Evolutionary conservation across 2,797 vertebrate species (phyloP).

Genomic region (Nyctibius grandis): DNA sequence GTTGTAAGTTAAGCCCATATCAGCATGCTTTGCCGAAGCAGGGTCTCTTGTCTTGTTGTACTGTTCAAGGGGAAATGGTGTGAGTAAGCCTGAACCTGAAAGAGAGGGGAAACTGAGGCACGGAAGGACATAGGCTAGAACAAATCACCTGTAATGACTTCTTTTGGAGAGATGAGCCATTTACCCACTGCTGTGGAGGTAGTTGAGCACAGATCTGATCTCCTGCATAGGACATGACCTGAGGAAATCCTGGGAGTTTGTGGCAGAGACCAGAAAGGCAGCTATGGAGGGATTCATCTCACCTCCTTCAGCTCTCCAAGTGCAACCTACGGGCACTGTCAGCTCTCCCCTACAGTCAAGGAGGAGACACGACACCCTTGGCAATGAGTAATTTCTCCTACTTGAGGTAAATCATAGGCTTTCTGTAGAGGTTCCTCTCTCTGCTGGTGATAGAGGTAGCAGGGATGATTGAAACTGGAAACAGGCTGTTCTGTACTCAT

Average conservation of each 20-base stretch:
- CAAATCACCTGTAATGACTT: rapidly evolving
- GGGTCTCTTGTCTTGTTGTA: background rate
- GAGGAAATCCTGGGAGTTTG: background rate
- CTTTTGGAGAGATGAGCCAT: background rate
- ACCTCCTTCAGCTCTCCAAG: background rate
- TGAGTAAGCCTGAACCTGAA: background rate
- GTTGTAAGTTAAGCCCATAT: background rate
- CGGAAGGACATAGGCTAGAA: background rate
- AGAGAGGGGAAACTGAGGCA: background rate
- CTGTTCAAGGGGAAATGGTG: background rate
- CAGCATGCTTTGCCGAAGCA: background rate
- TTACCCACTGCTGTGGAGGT: background rate
- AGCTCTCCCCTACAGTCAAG: background rate
- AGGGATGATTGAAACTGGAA: background rate
- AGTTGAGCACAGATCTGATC: background rate
- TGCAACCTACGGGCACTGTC: too few species aligned
- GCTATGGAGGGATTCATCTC: background rate
- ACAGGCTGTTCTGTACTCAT: background rate
- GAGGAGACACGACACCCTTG: background rate
- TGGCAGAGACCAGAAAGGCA: background rate
- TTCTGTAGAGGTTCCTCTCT: background rate
- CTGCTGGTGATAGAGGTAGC: background rate
- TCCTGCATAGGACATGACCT: background rate
- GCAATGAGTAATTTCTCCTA: background rate
- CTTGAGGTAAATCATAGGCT: background rate